Evolutionary conservation across 2,888 invertebrate species (phyloP), one percentile per base, ranked within the genome.

Genomic region (Coleophora deauratella): DNA sequence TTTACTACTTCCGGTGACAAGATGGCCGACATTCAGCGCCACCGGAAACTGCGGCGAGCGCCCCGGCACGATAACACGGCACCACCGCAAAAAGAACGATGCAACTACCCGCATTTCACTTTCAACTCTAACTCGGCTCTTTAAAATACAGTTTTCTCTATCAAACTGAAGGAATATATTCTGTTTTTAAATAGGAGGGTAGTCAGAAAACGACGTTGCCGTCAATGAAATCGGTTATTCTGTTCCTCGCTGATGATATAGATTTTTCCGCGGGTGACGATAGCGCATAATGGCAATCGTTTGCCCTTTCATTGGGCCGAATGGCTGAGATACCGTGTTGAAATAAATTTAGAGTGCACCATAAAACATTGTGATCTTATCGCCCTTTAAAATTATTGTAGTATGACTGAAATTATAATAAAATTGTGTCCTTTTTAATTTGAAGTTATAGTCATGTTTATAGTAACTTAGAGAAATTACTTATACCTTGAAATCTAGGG

Each of bases 1-100:
- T 82, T 85, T 85, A 86, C 84, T 81, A 85, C 84, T 85, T 85
- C 86, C 86, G 71, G 58, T 70, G 72, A 74, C 81, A 82, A 82
- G 81, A 82, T 81, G 82, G 81, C 80, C 69, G 72, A 65, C 72
- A 70, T 72, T 76, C 72, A 72, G 65, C 65, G 68, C 67, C 62
- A 55, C 70, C 72, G 82, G 81, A 82, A 78, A 73, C 78, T 74
- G 74, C 55, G 71, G 72, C 66, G 68, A 60, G 60, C 66, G 62
- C 62, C 67, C 68, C 66, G 59, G 65, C 60, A 50, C 54, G 63
- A 77, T 76, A 73, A 60, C 70, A 71, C 67, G 66, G 21, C 21
- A 3, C 21, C 21, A 21, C 21, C 21, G 21, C 21, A 21, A 21
- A 66, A 54, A 44, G 9, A 15, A 35, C 11, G 8, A 9, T 11